These are phyloP conservation scores for Trissolcus basalis DNA, from an alignment of 1,140 invertebrate species.

Conservation along the genomic window DNA sequence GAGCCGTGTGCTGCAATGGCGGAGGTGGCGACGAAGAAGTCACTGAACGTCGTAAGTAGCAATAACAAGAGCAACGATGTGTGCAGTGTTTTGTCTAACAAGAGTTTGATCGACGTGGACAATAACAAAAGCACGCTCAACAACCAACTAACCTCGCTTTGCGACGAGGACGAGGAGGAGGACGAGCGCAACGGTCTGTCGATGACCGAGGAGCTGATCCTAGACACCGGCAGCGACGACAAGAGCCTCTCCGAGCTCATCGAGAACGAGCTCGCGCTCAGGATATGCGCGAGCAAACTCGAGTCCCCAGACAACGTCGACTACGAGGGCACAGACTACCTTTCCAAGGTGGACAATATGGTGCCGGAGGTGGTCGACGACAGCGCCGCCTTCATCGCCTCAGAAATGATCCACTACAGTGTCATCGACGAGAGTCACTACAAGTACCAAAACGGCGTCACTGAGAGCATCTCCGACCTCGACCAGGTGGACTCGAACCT, in stretches of 20 bases:
- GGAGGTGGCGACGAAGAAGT: constrained; percentile 74
- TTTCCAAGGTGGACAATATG: constrained; percentile 9
- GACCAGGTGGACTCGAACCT: constrained; percentile 22
- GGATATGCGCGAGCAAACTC: constrained; percentile 64
- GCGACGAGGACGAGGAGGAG: constrained; percentile 68
- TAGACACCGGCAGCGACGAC: constrained; percentile 61
- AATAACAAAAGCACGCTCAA: constrained; percentile 72
- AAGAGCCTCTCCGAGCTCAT: constrained; percentile 73
- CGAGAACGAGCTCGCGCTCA: constrained; percentile 71
- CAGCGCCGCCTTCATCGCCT: constrained; percentile 66
- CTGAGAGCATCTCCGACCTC: constrained; percentile 2
- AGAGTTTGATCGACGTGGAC: constrained; percentile 73
- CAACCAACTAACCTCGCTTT: constrained; percentile 70
- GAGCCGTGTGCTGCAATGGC: constrained; percentile 66
- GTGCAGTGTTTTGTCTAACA: constrained; percentile 75
- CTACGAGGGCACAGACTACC: constrained; percentile 17
- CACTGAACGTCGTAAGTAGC: constrained; percentile 74
- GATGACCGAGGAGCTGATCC: constrained; percentile 63
- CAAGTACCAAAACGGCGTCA: constrained; percentile 65
- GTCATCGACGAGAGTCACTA: constrained; percentile 61
- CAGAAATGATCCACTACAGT: constrained; percentile 64
- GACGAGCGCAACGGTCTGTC: constrained; percentile 66
- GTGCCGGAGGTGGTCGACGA: constrained; percentile 53
- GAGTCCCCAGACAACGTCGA: constrained; percentile 26
- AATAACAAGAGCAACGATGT: constrained; percentile 70